Evolutionary conservation across 1,140 invertebrate species (phyloP).

Genomic region (Drosophila auraria): DNA sequence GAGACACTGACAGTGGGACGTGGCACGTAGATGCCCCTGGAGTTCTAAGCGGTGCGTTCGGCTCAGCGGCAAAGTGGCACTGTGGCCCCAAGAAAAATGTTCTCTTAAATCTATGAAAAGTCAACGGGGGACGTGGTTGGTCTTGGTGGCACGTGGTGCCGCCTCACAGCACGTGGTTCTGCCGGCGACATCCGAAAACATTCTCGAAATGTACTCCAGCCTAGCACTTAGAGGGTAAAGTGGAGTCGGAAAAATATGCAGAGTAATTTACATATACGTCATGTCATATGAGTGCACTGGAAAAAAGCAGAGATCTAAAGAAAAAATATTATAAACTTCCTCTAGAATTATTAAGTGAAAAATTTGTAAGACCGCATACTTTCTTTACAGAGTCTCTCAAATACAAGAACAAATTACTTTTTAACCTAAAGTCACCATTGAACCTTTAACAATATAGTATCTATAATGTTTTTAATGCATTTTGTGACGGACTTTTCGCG

Average conservation of each 20-base stretch:
- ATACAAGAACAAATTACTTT: too few species aligned
- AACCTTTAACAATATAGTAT: too few species aligned
- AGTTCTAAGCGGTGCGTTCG: conserved; percentile 18
- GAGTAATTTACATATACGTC: conserved; percentile 21
- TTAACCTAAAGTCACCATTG: too few species aligned
- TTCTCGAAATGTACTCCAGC: conserved; percentile 30
- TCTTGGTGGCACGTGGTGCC: conserved; percentile 52
- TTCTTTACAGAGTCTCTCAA: too few species aligned
- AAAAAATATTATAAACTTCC: too few species aligned
- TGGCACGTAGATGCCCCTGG: conserved; percentile 51
- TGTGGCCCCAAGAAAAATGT: conserved; percentile 69
- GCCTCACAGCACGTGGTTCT: conserved; percentile 57
- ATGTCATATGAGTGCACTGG: not conserved
- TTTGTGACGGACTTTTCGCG: not conserved
- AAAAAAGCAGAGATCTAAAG: not conserved
- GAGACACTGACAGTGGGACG: conserved; percentile 43
- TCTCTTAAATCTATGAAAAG: conserved; percentile 80
- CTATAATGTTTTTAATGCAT: not conserved
- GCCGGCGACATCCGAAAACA: conserved; percentile 33
- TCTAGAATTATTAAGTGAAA: too few species aligned
- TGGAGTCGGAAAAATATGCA: conserved; percentile 41
- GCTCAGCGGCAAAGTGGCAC: conserved; percentile 29
- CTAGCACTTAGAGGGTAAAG: conserved; percentile 36
- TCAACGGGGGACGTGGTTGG: conserved; percentile 69
- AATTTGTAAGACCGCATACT: too few species aligned